Evolutionary conservation across 2,113 vertebrate species (phyloP).

Genomic region (Montifringilla adamsi): DNA sequence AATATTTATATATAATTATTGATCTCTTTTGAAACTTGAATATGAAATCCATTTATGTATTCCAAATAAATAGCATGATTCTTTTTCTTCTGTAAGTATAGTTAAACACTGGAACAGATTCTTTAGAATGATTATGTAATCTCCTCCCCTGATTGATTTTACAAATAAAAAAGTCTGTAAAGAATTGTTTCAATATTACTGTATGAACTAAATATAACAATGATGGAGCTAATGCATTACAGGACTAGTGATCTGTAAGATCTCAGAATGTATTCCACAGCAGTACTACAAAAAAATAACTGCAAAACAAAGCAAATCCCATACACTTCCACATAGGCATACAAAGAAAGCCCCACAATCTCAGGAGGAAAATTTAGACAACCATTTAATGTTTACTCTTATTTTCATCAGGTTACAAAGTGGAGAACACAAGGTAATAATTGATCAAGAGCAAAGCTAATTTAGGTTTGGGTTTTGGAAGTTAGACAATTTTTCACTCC

Average conservation of each 20-base stretch:
- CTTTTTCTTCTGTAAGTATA: background rate
- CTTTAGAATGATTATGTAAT: background rate
- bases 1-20: background rate
- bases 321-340: background rate
- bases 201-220: background rate
- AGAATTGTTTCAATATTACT: background rate
- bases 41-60: background rate
- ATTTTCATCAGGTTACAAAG: background rate
- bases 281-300: background rate
- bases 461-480: background rate
- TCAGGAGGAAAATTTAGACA: background rate
- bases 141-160: background rate
- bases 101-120: background rate
- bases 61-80: background rate
- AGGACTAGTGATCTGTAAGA: background rate
- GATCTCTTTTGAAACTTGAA: background rate
- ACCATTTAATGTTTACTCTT: background rate
- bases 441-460: background rate
- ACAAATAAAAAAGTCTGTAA: background rate
- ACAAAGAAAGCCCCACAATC: background rate
- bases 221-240: background rate
- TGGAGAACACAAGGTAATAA: background rate
- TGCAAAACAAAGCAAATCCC: background rate
- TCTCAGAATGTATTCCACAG: background rate
- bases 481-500: background rate